phyloP scores from a whole-genome alignment of 2,797 vertebrate species.

The Leptoclinus maculatus region DNA sequence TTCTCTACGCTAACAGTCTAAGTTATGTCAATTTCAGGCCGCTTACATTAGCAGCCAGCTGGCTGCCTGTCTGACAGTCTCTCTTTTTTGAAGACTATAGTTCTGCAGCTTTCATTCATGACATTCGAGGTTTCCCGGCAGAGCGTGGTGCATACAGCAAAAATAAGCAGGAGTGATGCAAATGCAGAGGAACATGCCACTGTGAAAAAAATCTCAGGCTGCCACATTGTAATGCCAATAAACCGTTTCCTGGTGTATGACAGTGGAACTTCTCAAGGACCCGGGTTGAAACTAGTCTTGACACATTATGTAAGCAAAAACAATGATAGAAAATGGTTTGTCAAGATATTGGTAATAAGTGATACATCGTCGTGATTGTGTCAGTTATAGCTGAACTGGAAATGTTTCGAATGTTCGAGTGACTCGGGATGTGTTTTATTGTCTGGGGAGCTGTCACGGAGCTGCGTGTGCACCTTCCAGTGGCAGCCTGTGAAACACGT shows the following conservation, averaged over 20 bases:
- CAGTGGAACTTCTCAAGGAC: not conserved
- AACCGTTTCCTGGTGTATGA: not conserved
- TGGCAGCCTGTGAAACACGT: not conserved
- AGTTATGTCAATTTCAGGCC: not conserved
- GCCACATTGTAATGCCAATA: not conserved
- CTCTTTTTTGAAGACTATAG: constrained; percentile 2
- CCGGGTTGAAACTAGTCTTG: not conserved
- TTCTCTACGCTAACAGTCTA: not conserved
- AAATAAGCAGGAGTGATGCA: constrained; percentile 12
- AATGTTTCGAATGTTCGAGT: constrained; percentile 25
- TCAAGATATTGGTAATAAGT: not conserved
- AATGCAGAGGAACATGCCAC: constrained; percentile 15
- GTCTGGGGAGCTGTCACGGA: not conserved
- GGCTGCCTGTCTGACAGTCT: not conserved
- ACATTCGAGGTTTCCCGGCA: not conserved
- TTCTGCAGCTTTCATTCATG: constrained; percentile 10
- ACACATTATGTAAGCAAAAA: not conserved
- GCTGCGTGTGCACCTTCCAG: too few relatives aligned
- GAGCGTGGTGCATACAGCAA: not conserved
- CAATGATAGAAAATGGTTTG: not conserved
- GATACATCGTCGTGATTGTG: not conserved
- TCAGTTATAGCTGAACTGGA: not conserved
- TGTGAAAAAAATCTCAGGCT: not conserved
- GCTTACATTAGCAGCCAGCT: not conserved
- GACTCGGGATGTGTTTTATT: constrained; percentile 27